A percentile compares a stretch with the other conserved stretches of the same genome.
Conservation (phyloP, 2,797 vertebrate genomes). For the Meda fulgida region DNA sequence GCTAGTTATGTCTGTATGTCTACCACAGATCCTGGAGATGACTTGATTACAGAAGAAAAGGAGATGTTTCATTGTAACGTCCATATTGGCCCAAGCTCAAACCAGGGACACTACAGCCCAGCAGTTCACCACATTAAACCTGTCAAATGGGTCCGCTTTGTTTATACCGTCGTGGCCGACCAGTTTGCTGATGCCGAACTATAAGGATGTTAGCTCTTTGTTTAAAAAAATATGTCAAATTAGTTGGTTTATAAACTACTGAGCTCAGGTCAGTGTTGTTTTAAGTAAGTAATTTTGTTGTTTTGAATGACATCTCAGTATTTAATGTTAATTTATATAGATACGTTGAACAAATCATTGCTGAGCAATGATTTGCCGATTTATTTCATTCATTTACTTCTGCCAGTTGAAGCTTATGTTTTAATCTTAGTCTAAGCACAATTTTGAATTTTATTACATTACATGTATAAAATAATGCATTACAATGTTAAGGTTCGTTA, state of each 20-base stretch:
- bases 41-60: conserved; percentile 53
- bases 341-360: not conserved
- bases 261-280: not conserved
- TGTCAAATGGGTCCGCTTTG: conserved; percentile 57
- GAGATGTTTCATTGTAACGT: conserved; percentile 52
- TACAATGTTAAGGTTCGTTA: not conserved
- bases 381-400: not conserved
- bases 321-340: not conserved
- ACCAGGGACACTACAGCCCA: conserved; percentile 65
- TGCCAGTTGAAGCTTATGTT: conserved; percentile 9
- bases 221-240: not conserved
- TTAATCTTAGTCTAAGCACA: not conserved
- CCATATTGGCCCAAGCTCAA: not conserved
- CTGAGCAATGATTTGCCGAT: not conserved
- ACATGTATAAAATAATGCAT: not conserved
- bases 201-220: conserved; percentile 29
- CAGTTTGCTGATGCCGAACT: conserved; percentile 76
- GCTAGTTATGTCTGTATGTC: not conserved
- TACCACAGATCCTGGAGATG: conserved; percentile 72
- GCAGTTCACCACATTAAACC: conserved; percentile 65
- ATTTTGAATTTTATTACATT: not conserved
- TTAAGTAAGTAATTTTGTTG: not conserved
- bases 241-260: not conserved
- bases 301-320: conserved; percentile 5
- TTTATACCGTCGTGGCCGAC: conserved; percentile 47